Base-by-base conservation (phyloP, 1,140 invertebrate genomes). In the Caenorhabditis remanei region DNA sequence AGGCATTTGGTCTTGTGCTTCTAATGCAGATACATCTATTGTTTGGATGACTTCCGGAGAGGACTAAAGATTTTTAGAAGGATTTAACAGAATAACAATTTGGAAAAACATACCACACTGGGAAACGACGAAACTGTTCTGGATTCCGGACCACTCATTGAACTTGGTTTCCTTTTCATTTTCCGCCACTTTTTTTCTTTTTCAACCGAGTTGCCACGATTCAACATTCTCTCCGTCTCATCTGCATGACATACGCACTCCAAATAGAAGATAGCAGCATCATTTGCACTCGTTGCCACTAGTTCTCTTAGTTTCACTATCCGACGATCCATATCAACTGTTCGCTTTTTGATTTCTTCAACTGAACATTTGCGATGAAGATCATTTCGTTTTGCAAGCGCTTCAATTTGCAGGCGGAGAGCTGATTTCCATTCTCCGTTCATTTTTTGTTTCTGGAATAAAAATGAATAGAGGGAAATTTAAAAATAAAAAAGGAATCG, bases 181-280 rank as follows among this genome's bases (percentile, higher is more conserved):
- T 53, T 75, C 4, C 61, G 46, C 50, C 85, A 71, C 46, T 58
- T 50, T 50, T 75, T 67, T 40, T 46, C 56, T 13, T 85, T 50
- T 11, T 41, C 71, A 21, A 79, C 46, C 11, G 71, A 79, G 24
- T 46, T 79, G 21, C 40, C 65, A 43, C 71, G 19, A 56, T 88
- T 89, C 19, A 90, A 32, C 9, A 90, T 75, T 41, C 87, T 65
- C 13, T 90, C 90, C 7, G 87, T 89, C 67, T 90, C 90, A 48
- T 90, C 90, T 48, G 89, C 84, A 65, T 90, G 90, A 53, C 84
- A 84, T 19, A 90, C 63, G 61, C 90, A 90, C 63, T 88, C 90
- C n/a, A 90, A 41, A 83, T 90, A 88, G 24, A 87, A 88, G 19
- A 85, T 90, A 21, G 90, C 90, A 13, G 88, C 90, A 32, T 88